Base-by-base conservation (phyloP, 2,888 invertebrate species). In the Coelogynopora nodosa region DNA sequence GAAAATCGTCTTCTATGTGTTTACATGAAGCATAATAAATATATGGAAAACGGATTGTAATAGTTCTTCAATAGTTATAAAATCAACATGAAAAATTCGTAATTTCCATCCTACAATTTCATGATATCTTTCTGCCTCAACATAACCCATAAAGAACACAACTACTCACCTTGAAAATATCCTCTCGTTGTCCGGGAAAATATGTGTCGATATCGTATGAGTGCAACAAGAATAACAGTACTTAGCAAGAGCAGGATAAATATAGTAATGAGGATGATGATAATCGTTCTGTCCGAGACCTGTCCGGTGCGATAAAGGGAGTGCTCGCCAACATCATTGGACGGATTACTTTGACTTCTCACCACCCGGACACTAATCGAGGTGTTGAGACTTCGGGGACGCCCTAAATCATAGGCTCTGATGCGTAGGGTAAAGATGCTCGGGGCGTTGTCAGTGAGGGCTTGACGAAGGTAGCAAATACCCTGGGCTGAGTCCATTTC, bases 361-460 rank as follows among this genome's bases (percentile, higher is more conserved):
- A 29, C 67, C 67, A 85, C 67, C 27, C 85, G 49, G 67, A 85
- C 27, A 27, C 29, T 80, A 2, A 85, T 85, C 0, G 67, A 80
- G n/a, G 67, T 85, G n/a, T 85, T 85, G 26, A 85, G 29, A 5
- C 67, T 67, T 0, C 13, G 0, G 18, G 85, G 85, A 67, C 2
- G 1, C 23, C 85, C 85, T 10, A 85, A 30, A 80, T 85, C 85
- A 84, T 85, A 85, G 67, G 85, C 85, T n/a, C 28, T 80, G 1
- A 85, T 80, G 13, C 67, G 85, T 26, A 85, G 67, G 28, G 67
- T 85, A n/a, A 80, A 85, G 26, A 74, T 67, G 28, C 67, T 67
- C 5, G 67, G 81, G n/a, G 29, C 28, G 23, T 29, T 10, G 13
- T 80, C 74, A 0, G 67, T 28, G 5, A 85, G 30, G 0, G 67